These are phyloP conservation scores for Echinops telfairi DNA, from an alignment of 2,113 vertebrate genomes.

Conservation along the genomic window DNA sequence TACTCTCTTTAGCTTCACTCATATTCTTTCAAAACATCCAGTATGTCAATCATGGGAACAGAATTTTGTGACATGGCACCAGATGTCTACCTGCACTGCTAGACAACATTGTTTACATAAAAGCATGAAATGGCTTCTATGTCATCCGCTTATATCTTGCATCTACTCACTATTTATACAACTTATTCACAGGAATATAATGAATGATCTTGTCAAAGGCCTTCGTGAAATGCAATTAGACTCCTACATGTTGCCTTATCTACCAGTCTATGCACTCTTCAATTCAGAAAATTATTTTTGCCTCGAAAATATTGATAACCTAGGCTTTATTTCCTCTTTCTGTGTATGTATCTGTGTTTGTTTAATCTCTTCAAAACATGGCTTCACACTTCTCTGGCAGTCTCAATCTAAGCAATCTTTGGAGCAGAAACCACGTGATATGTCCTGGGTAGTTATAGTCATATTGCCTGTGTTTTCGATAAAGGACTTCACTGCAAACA, in stretches of 20 bases:
- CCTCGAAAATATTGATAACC: neutral
- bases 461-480: constrained; percentile 12
- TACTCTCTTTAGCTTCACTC: constrained; percentile 5
- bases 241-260: neutral
- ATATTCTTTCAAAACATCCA: constrained; percentile 25
- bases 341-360: neutral
- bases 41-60: neutral
- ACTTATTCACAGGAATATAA: constrained; percentile 43
- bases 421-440: neutral
- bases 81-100: neutral
- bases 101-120: constrained; percentile 23
- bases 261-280: neutral
- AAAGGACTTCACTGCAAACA: neutral
- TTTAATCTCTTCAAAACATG: constrained; percentile 46
- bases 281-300: constrained; percentile 5
- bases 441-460: constrained; percentile 5
- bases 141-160: constrained; percentile 12
- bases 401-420: neutral
- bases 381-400: neutral
- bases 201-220: constrained; percentile 44
- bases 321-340: neutral
- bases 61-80: neutral
- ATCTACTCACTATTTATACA: constrained; percentile 37
- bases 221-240: constrained; percentile 57
- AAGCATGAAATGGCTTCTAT: constrained; percentile 53